phyloP scores from a whole-genome alignment of 2,888 invertebrate genomes.

The Slavum lentiscoides region DNA sequence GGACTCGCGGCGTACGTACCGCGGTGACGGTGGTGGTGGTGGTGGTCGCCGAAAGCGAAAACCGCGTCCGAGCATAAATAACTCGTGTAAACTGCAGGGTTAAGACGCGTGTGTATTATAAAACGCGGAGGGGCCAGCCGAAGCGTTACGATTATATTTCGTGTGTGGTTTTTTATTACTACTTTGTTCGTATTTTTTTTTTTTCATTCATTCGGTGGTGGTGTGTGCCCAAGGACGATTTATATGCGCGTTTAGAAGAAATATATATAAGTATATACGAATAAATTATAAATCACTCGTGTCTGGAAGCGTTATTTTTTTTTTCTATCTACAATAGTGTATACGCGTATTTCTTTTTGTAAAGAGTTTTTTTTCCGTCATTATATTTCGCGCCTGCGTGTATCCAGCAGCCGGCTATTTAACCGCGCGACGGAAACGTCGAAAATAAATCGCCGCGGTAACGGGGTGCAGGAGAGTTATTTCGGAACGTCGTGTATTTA shows the following conservation, averaged over 20 bases:
- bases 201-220: slow-evolving; percentile 18
- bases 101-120: too few species aligned
- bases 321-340: neutral
- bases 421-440: slow-evolving; percentile 29
- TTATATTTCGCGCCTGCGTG: neutral
- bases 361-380: neutral
- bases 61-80: slow-evolving; percentile 34
- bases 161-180: slow-evolving; percentile 39
- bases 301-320: slow-evolving; percentile 41
- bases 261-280: slow-evolving; percentile 14
- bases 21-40: too few species aligned
- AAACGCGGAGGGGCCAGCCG: neutral
- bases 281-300: slow-evolving; percentile 52
- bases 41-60: slow-evolving; percentile 48
- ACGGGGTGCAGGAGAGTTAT: too few species aligned
- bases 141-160: slow-evolving; percentile 29
- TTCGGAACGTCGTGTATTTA: too few species aligned
- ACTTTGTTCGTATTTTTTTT: slow-evolving; percentile 34
- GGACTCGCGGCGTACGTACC: too few species aligned
- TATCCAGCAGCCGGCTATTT: slow-evolving; percentile 1
- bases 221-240: slow-evolving; percentile 44
- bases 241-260: slow-evolving; percentile 46
- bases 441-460: neutral
- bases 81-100: slow-evolving; percentile 16
- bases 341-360: too few species aligned